A percentile compares a stretch with the other conserved stretches of the same genome.
These are phyloP conservation scores for Dolichoris vasculosae DNA, from an alignment of 1,140 invertebrate genomes.

Conservation along the genomic window DNA sequence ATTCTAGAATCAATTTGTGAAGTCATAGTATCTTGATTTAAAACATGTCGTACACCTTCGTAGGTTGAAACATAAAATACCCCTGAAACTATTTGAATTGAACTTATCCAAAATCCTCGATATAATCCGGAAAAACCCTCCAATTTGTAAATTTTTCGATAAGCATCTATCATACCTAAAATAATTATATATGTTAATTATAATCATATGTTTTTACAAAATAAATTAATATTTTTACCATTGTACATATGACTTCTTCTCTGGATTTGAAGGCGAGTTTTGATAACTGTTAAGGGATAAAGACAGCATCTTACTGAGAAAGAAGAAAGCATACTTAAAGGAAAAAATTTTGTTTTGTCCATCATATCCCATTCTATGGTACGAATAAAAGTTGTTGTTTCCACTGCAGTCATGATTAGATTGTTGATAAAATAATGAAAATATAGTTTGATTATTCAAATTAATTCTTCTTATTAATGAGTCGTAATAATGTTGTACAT, in stretches of 20 bases:
- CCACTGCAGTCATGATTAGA: slow-evolving; percentile 71
- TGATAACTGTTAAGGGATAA: slow-evolving; percentile 97
- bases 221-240: slow-evolving; percentile 70
- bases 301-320: slow-evolving; percentile 91
- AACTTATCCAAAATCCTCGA: slow-evolving; percentile 96
- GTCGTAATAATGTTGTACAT: slow-evolving; percentile 39
- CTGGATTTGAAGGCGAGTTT: slow-evolving; percentile 95
- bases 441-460: slow-evolving; percentile 45
- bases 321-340: slow-evolving; percentile 90
- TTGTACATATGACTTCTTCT: slow-evolving; percentile 88
- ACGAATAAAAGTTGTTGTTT: slow-evolving; percentile 80
- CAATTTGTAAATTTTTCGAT: slow-evolving; percentile 88
- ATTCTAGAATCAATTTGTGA: slow-evolving; percentile 77
- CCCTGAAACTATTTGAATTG: slow-evolving; percentile 88
- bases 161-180: slow-evolving; percentile 91
- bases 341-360: slow-evolving; percentile 95
- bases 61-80: slow-evolving; percentile 97
- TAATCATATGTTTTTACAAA: not conserved
- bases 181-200: slow-evolving; percentile 42
- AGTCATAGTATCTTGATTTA: slow-evolving; percentile 77
- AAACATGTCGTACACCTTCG: slow-evolving; percentile 90
- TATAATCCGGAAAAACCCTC: slow-evolving; percentile 94
- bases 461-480: slow-evolving; percentile 43
- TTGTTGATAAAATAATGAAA: slow-evolving; percentile 36
- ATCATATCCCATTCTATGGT: slow-evolving; percentile 99